Evolutionary conservation across 2,888 invertebrate species (phyloP).

Genomic region (Platycnemis pennipes): DNA sequence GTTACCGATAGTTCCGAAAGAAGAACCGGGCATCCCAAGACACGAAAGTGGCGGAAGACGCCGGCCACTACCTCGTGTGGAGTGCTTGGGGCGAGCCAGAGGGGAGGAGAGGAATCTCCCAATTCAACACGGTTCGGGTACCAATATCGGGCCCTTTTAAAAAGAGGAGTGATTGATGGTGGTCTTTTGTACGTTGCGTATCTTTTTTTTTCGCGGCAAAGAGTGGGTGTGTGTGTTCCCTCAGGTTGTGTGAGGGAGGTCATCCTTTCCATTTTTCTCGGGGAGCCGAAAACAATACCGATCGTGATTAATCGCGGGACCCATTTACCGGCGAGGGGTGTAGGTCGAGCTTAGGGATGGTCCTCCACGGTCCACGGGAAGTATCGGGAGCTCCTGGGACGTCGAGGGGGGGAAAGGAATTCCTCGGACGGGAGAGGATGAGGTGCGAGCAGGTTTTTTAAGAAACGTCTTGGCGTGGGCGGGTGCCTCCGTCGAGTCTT

Average conservation of each 20-base stretch:
- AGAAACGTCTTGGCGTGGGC: not conserved
- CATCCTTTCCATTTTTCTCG: not conserved
- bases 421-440: not conserved
- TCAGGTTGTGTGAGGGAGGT: not conserved
- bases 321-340: not conserved
- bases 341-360: not conserved
- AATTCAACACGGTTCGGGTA: constrained; percentile 39
- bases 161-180: constrained; percentile 32
- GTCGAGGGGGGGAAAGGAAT: not conserved
- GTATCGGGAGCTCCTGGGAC: not conserved
- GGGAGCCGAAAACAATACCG: constrained; percentile 41
- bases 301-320: constrained; percentile 37
- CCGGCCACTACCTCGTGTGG: not conserved
- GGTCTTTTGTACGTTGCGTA: not conserved
- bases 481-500: not conserved
- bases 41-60: not conserved
- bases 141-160: not conserved
- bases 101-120: not conserved
- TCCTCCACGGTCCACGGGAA: not conserved
- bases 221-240: not conserved
- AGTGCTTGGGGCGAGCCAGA: not conserved
- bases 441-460: not conserved
- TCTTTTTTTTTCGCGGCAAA: not conserved
- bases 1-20: not conserved
- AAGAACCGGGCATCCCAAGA: not conserved